Conservation (phyloP, 2,888 invertebrate species). For the Aphidius colemani region DNA sequence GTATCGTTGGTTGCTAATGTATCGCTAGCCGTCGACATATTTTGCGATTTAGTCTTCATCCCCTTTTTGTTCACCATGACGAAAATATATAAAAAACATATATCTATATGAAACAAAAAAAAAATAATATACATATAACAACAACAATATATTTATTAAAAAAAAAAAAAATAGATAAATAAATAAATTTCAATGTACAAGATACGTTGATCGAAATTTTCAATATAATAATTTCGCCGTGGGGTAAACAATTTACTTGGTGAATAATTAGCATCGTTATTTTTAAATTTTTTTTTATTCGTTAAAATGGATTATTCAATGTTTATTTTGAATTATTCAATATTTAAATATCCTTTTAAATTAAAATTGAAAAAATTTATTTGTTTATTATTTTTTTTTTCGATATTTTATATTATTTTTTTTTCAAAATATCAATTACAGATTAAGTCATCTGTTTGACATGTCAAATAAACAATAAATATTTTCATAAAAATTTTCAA, state of each 20-base stretch:
- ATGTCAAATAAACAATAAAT: no score
- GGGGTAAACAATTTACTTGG: neutral
- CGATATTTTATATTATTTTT: no score
- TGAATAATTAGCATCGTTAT: neutral
- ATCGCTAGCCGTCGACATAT: constrained; percentile 31
- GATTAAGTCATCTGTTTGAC: no score
- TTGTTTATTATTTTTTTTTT: neutral
- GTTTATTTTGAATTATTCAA: no score
- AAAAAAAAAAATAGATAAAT: neutral
- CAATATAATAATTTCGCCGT: neutral
- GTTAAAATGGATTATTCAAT: neutral
- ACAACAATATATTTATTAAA: neutral
- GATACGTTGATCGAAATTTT: neutral
- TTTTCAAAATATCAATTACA: no score
- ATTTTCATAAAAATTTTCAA: no score
- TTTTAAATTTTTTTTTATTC: constrained; percentile 5
- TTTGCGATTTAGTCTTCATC: constrained; percentile 19
- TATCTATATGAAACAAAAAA: neutral
- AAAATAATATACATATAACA: no score
- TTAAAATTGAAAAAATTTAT: constrained; percentile 8
- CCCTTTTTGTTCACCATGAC: constrained; percentile 10
- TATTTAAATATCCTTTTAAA: neutral
- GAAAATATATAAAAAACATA: neutral
- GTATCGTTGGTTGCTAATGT: constrained; percentile 35
- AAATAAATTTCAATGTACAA: neutral